Conservation (phyloP, 2,888 invertebrate species). For the Pyralis farinalis region DNA sequence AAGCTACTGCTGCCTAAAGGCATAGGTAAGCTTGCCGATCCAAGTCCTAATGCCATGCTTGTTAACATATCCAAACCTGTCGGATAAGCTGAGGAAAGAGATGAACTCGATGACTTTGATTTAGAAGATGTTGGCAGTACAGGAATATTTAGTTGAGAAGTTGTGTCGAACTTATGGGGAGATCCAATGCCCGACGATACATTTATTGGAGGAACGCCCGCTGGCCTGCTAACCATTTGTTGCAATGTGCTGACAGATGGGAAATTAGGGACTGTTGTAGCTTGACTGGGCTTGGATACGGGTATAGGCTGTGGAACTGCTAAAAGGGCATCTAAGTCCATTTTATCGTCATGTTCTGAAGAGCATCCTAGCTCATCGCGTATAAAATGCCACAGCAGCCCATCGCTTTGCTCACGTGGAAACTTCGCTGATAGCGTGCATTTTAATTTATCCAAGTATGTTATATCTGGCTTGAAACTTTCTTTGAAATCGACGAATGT, state of each 20-base stretch:
- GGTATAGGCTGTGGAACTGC: slow-evolving; percentile 81
- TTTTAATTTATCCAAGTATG: slow-evolving; percentile 92
- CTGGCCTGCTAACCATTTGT: slow-evolving; percentile 75
- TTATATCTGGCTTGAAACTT: slow-evolving; percentile 85
- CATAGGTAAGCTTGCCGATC: slow-evolving; percentile 63
- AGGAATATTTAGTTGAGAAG: slow-evolving; percentile 79
- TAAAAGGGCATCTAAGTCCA: slow-evolving; percentile 80
- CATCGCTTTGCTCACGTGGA: slow-evolving; percentile 89
- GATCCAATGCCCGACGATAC: slow-evolving; percentile 69
- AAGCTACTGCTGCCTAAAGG: slow-evolving; percentile 62
- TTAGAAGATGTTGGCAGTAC: slow-evolving; percentile 81
- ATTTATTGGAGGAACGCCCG: slow-evolving; percentile 72
- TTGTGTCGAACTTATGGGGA: slow-evolving; percentile 80
- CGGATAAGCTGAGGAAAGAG: slow-evolving; percentile 73
- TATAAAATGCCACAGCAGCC: slow-evolving; percentile 89
- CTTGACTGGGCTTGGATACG: slow-evolving; percentile 59
- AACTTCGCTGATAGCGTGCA: slow-evolving; percentile 90
- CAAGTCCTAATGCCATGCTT: slow-evolving; percentile 73
- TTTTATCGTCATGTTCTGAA: slow-evolving; percentile 85
- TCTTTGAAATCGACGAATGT: slow-evolving; percentile 73
- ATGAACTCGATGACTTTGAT: slow-evolving; percentile 76
- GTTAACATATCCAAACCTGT: slow-evolving; percentile 75
- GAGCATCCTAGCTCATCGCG: slow-evolving; percentile 87
- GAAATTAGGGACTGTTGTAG: slow-evolving; percentile 63
- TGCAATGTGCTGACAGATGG: slow-evolving; percentile 74